phyloP scores from a whole-genome alignment of 2,113 vertebrate species.

The Beaufortia kweichowensis region DNA sequence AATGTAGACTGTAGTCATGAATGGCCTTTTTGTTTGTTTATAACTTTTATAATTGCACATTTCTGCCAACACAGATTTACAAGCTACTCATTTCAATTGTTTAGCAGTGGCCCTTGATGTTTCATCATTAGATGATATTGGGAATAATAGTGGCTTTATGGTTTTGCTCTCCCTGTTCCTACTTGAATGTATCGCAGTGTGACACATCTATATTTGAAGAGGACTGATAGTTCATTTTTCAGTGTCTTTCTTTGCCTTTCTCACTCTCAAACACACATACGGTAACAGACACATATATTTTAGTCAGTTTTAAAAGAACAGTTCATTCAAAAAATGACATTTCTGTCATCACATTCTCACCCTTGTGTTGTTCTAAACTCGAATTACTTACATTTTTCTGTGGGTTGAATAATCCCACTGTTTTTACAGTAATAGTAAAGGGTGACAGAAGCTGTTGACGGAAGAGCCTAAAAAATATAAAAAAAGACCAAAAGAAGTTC shows the following conservation, averaged over 20 bases:
- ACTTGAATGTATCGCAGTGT: not conserved
- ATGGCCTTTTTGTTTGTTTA: constrained; percentile 47
- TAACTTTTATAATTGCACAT: constrained; percentile 45
- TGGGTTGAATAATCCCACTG: too few relatives aligned
- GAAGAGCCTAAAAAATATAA: too few relatives aligned
- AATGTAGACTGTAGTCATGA: constrained; percentile 33
- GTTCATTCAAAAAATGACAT: not conserved
- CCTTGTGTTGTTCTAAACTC: too few relatives aligned
- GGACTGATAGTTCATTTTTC: not conserved
- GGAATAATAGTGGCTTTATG: constrained; percentile 9
- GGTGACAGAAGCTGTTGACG: too few relatives aligned
- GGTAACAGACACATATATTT: too few relatives aligned
- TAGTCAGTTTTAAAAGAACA: not conserved
- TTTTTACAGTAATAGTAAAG: too few relatives aligned
- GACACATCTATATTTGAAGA: not conserved
- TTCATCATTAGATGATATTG: constrained; percentile 46
- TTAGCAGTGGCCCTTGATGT: constrained; percentile 31
- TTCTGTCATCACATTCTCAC: not conserved
- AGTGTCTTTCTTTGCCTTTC: not conserved
- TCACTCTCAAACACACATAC: not conserved
- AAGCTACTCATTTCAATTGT: constrained; percentile 43
- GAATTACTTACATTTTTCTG: too few relatives aligned
- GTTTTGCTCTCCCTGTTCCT: constrained; percentile 12
- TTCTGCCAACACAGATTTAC: constrained; percentile 35
- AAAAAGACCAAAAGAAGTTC: too few relatives aligned